Conservation (phyloP, 2,888 invertebrate genomes). For the Globia sparganii region DNA sequence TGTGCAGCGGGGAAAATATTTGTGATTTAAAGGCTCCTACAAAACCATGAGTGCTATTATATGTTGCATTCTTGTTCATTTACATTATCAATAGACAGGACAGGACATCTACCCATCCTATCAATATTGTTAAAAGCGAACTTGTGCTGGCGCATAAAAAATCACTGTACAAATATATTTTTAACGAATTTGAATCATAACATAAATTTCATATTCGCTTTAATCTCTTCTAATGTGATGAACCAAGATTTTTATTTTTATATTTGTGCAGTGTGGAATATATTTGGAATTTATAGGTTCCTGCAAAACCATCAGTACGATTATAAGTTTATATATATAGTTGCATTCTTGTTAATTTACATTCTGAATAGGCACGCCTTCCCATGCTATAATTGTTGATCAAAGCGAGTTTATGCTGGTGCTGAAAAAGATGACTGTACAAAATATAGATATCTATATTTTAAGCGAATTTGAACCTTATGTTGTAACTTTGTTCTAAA, state of each 20-base stretch:
- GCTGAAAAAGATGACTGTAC: background rate
- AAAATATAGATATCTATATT: background rate
- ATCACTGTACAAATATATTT: background rate
- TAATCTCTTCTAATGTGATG: background rate
- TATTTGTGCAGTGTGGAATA: background rate
- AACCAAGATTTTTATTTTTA: background rate
- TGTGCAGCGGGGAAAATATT: background rate
- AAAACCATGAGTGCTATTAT: background rate
- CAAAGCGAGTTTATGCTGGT: conserved; percentile 20
- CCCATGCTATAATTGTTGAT: background rate
- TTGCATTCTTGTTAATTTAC: background rate
- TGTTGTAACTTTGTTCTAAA: background rate
- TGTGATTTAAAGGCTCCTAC: background rate
- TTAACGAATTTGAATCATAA: conserved; percentile 4
- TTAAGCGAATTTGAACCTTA: conserved; percentile 16
- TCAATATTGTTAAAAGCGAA: background rate
- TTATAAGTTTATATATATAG: too few species aligned
- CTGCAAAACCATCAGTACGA: background rate
- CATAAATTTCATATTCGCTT: background rate
- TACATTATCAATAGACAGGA: conserved; percentile 7
- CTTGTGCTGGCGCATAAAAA: conserved; percentile 9
- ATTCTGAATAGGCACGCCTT: conserved; percentile 23
- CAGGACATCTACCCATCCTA: conserved; percentile 23
- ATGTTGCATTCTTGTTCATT: background rate
- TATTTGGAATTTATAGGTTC: background rate